These are phyloP conservation scores for Eumaeus atala DNA, from an alignment of 1,140 invertebrate genomes.

Conservation along the genomic window DNA sequence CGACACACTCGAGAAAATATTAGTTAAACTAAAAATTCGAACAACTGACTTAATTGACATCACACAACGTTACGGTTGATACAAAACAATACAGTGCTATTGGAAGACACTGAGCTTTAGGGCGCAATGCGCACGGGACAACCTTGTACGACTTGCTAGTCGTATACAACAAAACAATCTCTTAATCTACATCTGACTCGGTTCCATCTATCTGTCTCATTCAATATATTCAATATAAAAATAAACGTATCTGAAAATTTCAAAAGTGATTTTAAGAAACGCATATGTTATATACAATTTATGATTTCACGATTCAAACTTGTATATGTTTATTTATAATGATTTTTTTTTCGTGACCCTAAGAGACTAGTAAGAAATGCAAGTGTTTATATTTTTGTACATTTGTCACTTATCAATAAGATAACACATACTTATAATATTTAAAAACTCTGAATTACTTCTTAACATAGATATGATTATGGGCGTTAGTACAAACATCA, in stretches of 20 bases:
- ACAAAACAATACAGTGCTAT: conserved; percentile 45
- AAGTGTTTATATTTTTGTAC: conserved; percentile 68
- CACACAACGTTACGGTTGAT: conserved; percentile 39
- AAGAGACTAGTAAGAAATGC: conserved; percentile 71
- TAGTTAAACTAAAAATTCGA: conserved; percentile 46
- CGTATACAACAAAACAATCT: conserved; percentile 21
- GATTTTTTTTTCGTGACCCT: conserved; percentile 48
- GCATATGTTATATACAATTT: conserved; percentile 35
- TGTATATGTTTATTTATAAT: conserved; percentile 30
- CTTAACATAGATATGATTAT: conserved; percentile 67
- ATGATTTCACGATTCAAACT: conserved; percentile 20
- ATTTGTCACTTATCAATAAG: conserved; percentile 66
- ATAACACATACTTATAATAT: conserved; percentile 65
- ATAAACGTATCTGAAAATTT: conserved; percentile 59
- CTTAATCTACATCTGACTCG: conserved; percentile 33
- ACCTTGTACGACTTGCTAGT: background rate
- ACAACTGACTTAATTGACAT: conserved; percentile 43
- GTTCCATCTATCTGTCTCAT: conserved; percentile 42
- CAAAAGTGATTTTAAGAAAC: conserved; percentile 35
- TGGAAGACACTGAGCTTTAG: conserved; percentile 56
- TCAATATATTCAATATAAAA: conserved; percentile 68
- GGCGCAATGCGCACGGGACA: conserved; percentile 1
- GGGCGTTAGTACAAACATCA: conserved; percentile 39
- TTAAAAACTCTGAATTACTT: conserved; percentile 48
- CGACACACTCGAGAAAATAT: conserved; percentile 52